Evolutionary conservation across 2,888 invertebrate genomes (phyloP), one percentile per base, ranked within the genome.

Genomic region (Stenoptilia bipunctidactyla): DNA sequence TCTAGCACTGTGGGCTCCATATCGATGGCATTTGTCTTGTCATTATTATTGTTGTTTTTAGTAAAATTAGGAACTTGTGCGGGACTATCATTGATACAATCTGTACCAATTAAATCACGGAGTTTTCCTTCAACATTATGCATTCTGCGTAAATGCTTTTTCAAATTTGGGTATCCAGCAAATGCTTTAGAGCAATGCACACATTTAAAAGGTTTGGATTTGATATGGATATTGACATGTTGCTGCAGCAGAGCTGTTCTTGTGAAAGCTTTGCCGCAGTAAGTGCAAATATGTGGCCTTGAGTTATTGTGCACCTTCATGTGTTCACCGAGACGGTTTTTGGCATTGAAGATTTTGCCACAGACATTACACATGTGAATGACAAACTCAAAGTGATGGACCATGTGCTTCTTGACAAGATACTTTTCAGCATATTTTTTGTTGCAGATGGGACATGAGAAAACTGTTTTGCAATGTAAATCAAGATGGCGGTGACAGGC

Each of bases 171-270:
- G 44, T 84, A 79, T 50, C 75, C 82, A 27, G 86, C 80, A 54
- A 88, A 88, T 0, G 79, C 68, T 38, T 85, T 85, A 14, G 80
- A 71, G 53, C 88, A 89, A 39, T 72, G 72, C 15, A 74, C 72
- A 57, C 89, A 89, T 35, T 74, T 73, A 62, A 80, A 86, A 0
- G 88, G 87, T 34, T 79, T 71, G 36, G 68, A 66, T 1, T 86
- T 87, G 0, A 85, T 86, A 54, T 89, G 88, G 9, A 85, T 75
- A 52, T 87, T 87, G 41, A 85, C 61, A 52, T 89, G 88, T 58
- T 87, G 85, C 54, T 77, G 53, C 4, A 85, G 47, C 5, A 63
- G 56, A 15, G 46, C 40, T 0, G 51, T 48, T 15, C 58, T 69
- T 0, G 53, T 34, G 52, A 83, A 83, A 0, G 61, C 56, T 42